Conservation (phyloP, 2,113 vertebrate species). For the Furnarius figulus region DNA sequence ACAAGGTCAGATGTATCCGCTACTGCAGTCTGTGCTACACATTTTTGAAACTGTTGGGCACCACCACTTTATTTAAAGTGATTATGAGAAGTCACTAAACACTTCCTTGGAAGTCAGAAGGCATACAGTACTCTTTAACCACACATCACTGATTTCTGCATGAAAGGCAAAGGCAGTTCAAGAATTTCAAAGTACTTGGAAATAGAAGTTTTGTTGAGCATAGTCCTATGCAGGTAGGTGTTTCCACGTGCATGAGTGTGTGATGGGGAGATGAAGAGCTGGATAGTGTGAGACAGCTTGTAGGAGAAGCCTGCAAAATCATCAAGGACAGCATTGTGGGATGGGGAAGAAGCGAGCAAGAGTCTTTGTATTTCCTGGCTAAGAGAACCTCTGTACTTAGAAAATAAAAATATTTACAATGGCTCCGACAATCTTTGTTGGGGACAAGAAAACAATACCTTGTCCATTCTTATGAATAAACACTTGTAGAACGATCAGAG, state of each 20-base stretch:
- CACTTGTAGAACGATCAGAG: background rate
- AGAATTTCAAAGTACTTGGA: background rate
- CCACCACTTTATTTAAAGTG: background rate
- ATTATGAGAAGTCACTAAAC: background rate
- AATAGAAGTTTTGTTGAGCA: background rate
- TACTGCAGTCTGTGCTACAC: background rate
- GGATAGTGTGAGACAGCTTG: background rate
- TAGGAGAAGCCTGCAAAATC: background rate
- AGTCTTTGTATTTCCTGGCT: background rate
- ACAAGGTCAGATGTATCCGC: background rate
- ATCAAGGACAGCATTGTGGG: background rate
- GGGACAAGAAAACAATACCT: background rate
- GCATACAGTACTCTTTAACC: background rate
- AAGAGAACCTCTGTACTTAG: background rate
- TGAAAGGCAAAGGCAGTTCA: background rate
- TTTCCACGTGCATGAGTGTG: accelerated
- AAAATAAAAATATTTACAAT: background rate
- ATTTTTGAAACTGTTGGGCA: background rate
- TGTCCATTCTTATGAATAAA: background rate
- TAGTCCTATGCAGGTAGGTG: background rate
- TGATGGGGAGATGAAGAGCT: background rate
- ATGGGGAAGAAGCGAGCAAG: background rate
- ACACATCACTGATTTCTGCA: background rate
- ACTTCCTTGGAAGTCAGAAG: background rate
- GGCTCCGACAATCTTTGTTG: background rate